Conservation (phyloP, 2,797 vertebrate species). For the Hydrophis major region DNA sequence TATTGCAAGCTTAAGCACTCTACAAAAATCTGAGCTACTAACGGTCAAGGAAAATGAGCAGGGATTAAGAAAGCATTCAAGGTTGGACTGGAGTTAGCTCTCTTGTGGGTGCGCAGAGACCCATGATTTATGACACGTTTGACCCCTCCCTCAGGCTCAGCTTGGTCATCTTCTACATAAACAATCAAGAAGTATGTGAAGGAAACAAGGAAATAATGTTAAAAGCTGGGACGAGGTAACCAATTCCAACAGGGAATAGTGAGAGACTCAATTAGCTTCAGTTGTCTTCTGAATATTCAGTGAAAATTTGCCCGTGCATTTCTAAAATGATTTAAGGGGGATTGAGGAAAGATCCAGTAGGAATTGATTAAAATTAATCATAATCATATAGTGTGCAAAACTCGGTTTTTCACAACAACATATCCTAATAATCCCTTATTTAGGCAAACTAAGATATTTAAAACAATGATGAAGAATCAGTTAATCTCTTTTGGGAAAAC, state of each 20-base stretch:
- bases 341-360: background rate
- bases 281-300: background rate
- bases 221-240: background rate
- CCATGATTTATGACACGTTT: background rate
- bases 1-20: background rate
- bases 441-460: background rate
- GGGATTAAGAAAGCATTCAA: background rate
- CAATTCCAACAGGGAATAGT: background rate
- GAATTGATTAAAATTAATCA: background rate
- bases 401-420: background rate
- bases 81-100: background rate
- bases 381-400: background rate
- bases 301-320: background rate
- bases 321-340: background rate
- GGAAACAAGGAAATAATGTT: background rate
- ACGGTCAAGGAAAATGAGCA: background rate
- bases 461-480: background rate
- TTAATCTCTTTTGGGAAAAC: background rate
- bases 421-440: background rate
- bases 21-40: background rate
- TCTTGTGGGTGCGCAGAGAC: background rate
- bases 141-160: background rate
- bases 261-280: background rate
- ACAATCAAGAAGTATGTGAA: background rate
- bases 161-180: background rate